These are phyloP conservation scores for Hylyphantes graminicola DNA, from an alignment of 1,140 invertebrate species.

Conservation along the genomic window DNA sequence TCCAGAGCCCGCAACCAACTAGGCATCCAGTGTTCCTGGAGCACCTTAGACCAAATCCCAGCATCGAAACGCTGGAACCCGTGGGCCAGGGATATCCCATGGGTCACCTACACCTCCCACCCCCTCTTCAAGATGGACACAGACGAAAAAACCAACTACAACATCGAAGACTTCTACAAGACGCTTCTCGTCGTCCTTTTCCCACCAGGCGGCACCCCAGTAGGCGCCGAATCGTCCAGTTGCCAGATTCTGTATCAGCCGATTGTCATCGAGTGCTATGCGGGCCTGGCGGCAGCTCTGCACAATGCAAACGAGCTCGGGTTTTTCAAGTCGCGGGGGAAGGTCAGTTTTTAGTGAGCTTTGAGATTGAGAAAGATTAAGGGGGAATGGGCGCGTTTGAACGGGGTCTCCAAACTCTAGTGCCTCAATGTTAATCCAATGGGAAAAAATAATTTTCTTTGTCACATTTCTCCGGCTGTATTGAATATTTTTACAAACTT, in stretches of 20 bases:
- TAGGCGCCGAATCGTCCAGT: not conserved
- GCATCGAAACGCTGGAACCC: constrained; percentile 86
- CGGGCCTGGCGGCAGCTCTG: constrained; percentile 81
- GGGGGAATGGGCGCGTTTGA: too few species aligned
- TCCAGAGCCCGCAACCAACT: constrained; percentile 73
- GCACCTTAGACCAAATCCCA: constrained; percentile 75
- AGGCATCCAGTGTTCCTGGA: constrained; percentile 82
- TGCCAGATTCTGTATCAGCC: constrained; percentile 74
- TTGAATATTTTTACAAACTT: too few species aligned
- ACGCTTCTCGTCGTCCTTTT: constrained; percentile 71
- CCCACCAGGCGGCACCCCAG: constrained; percentile 69
- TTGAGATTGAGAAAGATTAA: not conserved
- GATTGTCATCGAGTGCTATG: constrained; percentile 83
- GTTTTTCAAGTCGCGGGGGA: constrained; percentile 86
- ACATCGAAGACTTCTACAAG: constrained; percentile 63
- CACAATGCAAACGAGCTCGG: constrained; percentile 85
- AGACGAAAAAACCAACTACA: constrained; percentile 65
- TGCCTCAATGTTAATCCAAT: too few species aligned
- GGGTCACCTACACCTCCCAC: constrained; percentile 82
- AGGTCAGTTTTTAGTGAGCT: constrained; percentile 80
- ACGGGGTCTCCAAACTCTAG: too few species aligned
- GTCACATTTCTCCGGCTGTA: too few species aligned
- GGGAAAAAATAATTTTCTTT: too few species aligned
- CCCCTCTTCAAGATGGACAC: constrained; percentile 83
- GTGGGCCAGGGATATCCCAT: constrained; percentile 82